These are phyloP conservation scores for Wiebesia pumilae DNA, from an alignment of 1,140 invertebrate species.

Conservation along the genomic window DNA sequence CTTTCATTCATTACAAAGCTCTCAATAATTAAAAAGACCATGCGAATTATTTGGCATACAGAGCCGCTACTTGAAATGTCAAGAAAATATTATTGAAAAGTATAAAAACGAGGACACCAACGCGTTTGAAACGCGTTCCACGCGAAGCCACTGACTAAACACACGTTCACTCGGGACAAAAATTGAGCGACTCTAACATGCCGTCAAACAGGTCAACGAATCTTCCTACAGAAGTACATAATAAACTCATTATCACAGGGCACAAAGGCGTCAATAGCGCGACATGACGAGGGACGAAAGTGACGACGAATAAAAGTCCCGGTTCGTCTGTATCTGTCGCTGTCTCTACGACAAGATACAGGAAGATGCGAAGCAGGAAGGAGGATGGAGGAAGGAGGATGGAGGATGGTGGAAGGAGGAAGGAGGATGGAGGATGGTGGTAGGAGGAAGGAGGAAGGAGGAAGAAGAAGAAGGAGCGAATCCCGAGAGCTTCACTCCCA, in stretches of 20 bases:
- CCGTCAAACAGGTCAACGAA: background rate
- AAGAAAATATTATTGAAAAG: too few relatives aligned
- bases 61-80: too few relatives aligned
- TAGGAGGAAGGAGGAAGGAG: too few relatives aligned
- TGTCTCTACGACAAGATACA: background rate
- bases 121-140: background rate
- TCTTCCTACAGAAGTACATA: background rate
- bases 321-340: background rate
- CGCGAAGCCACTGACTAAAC: background rate
- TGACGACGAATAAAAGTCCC: background rate
- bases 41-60: too few relatives aligned
- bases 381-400: background rate
- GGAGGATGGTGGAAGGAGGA: background rate
- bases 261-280: background rate
- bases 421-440: background rate
- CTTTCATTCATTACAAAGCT: too few relatives aligned
- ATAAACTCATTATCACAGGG: constrained; percentile 14
- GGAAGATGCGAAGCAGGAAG: background rate
- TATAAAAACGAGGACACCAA: background rate
- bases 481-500: background rate
- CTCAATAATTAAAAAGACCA: too few relatives aligned
- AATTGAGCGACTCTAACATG: background rate
- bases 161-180: background rate
- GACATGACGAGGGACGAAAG: background rate
- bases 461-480: background rate